Percentiles rank a stretch among this genome's conserved stretches.
Conservation (phyloP, 1,140 invertebrate species). For the Heliconius melpomene region DNA sequence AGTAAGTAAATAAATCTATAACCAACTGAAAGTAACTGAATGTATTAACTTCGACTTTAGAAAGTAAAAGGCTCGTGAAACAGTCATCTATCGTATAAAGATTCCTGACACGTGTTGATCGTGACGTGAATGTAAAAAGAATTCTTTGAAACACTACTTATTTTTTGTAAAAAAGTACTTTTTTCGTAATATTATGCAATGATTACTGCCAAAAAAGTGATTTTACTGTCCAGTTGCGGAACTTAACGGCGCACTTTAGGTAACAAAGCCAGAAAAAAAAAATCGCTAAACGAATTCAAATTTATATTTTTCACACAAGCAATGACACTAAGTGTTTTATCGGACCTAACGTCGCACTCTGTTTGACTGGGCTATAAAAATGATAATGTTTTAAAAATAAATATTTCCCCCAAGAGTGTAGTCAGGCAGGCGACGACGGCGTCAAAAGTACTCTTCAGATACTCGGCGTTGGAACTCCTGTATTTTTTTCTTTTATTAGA, state of each 20-base stretch:
- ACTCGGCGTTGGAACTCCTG: neutral
- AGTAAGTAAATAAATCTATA: neutral
- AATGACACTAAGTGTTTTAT: too few relatives aligned
- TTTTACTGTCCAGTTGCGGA: too few relatives aligned
- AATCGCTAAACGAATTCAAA: too few relatives aligned
- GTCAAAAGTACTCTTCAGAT: neutral
- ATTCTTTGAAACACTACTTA: neutral
- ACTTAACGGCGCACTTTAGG: too few relatives aligned
- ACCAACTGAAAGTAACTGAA: neutral
- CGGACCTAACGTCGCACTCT: neutral
- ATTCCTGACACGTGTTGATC: conserved; percentile 7
- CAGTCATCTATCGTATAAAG: neutral
- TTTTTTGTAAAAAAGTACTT: neutral
- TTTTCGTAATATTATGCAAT: neutral
- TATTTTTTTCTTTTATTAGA: neutral
- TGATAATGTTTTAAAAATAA: neutral
- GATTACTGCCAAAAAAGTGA: too few relatives aligned
- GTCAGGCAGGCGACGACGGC: neutral
- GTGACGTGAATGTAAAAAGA: neutral
- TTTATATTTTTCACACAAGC: too few relatives aligned
- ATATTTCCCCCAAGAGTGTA: neutral
- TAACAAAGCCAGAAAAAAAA: too few relatives aligned
- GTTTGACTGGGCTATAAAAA: neutral
- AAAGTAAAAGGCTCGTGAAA: conserved; percentile 12
- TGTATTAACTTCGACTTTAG: neutral